Percentiles rank a stretch among this genome's conserved stretches.
Conservation (phyloP, 2,797 vertebrate species). For the Lemur catta region DNA sequence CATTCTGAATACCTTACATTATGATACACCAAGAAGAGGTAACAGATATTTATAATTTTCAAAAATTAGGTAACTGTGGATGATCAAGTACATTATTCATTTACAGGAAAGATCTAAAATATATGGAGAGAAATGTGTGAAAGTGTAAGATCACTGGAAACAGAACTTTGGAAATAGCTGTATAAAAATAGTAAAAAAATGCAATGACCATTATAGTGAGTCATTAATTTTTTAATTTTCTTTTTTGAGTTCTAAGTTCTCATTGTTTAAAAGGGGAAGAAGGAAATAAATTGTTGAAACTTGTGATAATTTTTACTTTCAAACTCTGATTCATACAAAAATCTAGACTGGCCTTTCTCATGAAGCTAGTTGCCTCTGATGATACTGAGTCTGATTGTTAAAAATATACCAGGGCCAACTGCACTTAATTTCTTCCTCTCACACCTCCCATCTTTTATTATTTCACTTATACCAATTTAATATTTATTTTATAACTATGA, state of each 20-base stretch:
- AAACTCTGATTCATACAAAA: neutral
- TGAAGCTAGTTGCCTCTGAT: neutral
- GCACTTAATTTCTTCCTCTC: neutral
- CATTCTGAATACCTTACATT: neutral
- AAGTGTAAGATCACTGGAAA: neutral
- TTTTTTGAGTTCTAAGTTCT: neutral
- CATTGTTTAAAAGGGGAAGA: neutral
- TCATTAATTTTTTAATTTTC: neutral
- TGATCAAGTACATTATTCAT: neutral
- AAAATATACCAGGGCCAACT: neutral
- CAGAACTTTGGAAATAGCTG: neutral
- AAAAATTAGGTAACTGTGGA: neutral
- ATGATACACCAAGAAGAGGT: neutral
- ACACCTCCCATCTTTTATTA: neutral
- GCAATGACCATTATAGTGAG: neutral
- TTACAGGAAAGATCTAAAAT: neutral
- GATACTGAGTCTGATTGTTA: neutral
- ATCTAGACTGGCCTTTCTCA: accelerated
- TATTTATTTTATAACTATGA: neutral
- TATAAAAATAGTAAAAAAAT: neutral
- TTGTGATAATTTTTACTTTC: neutral
- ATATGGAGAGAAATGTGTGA: neutral
- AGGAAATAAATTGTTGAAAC: neutral
- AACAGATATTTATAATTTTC: neutral
- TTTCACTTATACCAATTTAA: neutral